Evolutionary conservation across 2,888 invertebrate species (phyloP), one percentile per base, ranked within the genome.

Genomic region (Drosophila algonquin): DNA sequence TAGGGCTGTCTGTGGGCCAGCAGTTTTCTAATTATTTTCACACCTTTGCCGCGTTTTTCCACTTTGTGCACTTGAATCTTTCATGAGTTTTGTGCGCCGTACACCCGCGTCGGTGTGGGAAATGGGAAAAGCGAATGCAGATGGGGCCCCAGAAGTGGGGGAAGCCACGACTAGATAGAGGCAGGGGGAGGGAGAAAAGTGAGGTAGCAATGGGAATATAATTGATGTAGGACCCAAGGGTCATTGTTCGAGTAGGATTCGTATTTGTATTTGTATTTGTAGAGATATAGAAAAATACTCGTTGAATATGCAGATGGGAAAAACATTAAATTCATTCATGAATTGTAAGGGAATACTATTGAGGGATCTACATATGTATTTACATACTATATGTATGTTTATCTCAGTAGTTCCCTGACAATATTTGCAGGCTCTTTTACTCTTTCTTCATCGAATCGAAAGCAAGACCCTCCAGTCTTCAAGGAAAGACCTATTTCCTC

Each of bases 1-100:
- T 57, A 30, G 30, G 0, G 8, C 7, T 30, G 30, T 8, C 30
- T 30, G 8, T 8, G 8, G 27, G 27, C 24, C 24, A 24, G 27
- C 27, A 57, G 56, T 35, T 40, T 57, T 73, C 55, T 70, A 73
- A 70, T 70, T 71, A 71, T 62, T 72, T 74, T 74, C 75, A 65
- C 71, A 74, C 75, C 75, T 57, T 64, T 50, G 56, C 8, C 21
- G 64, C 44, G n/a, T 40, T 55, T 55, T 73, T n/a, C 73, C 57
- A 57, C 47, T 67, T 55, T 46, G 50, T 50, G 52, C 64, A 54
- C 30, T 30, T 75, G 71, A 74, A 74, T 72, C 71, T 74, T 72
- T 72, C 65, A 72, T 74, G 75, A 72, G 67, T 8, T 2, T 8
- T 7, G 30, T 21, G 21, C 21, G 21, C 30, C 30, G 7, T 8